Conservation (phyloP, 35 echinoderm and acorn worm genomes). For the Anneissia japonica region DNA sequence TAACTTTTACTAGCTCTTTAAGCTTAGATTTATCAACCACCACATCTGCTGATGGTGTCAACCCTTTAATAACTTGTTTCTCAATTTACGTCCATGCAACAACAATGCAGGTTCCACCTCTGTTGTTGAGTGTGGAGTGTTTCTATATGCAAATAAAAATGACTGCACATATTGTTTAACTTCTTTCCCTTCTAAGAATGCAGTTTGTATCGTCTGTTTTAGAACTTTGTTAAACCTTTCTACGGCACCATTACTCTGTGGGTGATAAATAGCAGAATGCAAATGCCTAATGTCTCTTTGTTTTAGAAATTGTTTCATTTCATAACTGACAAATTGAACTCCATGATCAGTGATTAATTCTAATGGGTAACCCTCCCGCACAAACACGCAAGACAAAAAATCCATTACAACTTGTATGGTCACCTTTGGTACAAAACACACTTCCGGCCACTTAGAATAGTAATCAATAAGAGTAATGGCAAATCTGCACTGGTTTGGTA, state of each 20-base stretch:
- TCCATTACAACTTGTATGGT: slow-evolving; percentile 34
- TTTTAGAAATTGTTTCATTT: slow-evolving; percentile 40
- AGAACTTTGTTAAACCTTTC: slow-evolving; percentile 50
- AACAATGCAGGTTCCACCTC: not conserved
- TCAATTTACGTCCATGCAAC: not conserved
- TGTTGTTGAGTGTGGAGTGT: not conserved
- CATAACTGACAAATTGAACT: slow-evolving; percentile 44
- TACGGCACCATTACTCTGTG: slow-evolving; percentile 50
- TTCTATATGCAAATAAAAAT: not conserved
- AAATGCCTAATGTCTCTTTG: slow-evolving; percentile 35
- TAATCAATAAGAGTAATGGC: slow-evolving; percentile 47
- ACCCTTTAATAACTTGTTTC: not conserved
- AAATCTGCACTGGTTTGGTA: slow-evolving; percentile 36
- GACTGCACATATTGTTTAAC: too few species aligned
- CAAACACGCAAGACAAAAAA: slow-evolving; percentile 31
- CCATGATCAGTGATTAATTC: slow-evolving; percentile 62
- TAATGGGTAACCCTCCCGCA: slow-evolving; percentile 17
- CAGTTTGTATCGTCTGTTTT: slow-evolving; percentile 25
- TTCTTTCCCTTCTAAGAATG: slow-evolving; percentile 11
- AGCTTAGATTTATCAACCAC: not conserved
- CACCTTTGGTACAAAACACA: slow-evolving; percentile 14
- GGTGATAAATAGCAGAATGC: slow-evolving; percentile 41
- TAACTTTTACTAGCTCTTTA: not conserved
- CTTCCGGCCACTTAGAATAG: slow-evolving; percentile 59
- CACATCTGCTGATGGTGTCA: not conserved